Conservation (phyloP, 2,888 invertebrate species). For the Acronicta alni region DNA sequence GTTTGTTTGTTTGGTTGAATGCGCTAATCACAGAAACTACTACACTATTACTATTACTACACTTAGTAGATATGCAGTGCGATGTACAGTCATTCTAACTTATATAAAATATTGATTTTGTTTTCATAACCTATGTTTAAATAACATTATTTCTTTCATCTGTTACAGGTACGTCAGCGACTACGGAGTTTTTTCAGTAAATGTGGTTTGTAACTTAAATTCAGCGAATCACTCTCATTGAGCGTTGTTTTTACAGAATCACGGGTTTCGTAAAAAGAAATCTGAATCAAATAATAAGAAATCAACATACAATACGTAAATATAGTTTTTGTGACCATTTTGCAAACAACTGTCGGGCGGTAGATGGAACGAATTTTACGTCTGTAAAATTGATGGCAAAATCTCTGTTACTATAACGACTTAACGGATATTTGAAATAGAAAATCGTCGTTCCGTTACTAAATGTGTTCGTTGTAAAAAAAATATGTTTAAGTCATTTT, state of each 20-base stretch:
- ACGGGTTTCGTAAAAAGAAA: slow-evolving; percentile 44
- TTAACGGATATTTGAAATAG: slow-evolving; percentile 17
- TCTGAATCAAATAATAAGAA: slow-evolving; percentile 7
- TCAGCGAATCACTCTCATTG: slow-evolving; percentile 20
- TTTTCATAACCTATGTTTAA: neutral
- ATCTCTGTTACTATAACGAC: slow-evolving; percentile 17
- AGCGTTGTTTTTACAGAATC: slow-evolving; percentile 15
- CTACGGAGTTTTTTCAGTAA: slow-evolving; percentile 3
- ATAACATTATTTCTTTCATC: slow-evolving; percentile 5
- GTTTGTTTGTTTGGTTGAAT: too few species aligned
- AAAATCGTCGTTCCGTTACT: slow-evolving; percentile 12
- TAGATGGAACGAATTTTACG: slow-evolving; percentile 44
- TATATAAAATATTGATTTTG: too few species aligned
- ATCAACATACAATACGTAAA: slow-evolving; percentile 32
- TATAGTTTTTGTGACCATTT: slow-evolving; percentile 42
- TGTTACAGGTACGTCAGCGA: slow-evolving; percentile 42
- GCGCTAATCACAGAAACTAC: too few species aligned
- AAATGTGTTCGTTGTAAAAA: slow-evolving; percentile 16
- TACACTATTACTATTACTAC: too few species aligned
- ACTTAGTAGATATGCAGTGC: too few species aligned
- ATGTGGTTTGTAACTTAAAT: slow-evolving; percentile 11
- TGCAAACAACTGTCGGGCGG: slow-evolving; percentile 26
- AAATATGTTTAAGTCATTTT: neutral
- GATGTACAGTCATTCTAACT: too few species aligned
- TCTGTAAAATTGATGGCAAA: slow-evolving; percentile 23